Base-by-base conservation (phyloP, 2,797 vertebrate species). In the Schizopygopsis malacanthus region DNA sequence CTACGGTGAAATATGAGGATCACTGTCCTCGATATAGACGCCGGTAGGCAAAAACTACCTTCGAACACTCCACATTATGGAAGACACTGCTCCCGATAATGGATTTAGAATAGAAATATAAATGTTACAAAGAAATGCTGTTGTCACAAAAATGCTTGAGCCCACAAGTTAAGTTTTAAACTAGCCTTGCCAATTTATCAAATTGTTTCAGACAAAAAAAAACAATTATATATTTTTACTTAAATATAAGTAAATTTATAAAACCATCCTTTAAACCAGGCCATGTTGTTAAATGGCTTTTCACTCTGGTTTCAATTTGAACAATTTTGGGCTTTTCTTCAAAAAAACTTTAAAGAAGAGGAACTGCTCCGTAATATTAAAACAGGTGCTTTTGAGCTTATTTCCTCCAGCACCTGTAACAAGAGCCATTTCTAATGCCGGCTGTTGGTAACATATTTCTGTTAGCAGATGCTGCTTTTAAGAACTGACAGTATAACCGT, bases 381-480 rank as follows among this genome's bases (percentile, higher is more conserved):
- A 85, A 10, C 7, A 8, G 45, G 20, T 82, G 12, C 47, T 52
- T 79, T 43, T 56, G 28, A 47, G 56, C 67, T 78, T 9, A 79
- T 56, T 50, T 71, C 45, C 83, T 79, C 72, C 72, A 72, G 52
- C n/a, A 88, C 67, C 56, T 69, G 43, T 61, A 82, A 80, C 61
- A 71, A 78, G 43, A 50, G 69, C 78, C 77, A 90, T 93, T 91
- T 79, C 79, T 92, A 71, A 75, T 87, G 84, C 89, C 87, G 90
- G 89, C 87, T 91, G 88, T 91, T 92, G 90, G 91, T 88, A 90
- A 92, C 91, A 91, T 90, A 54, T 94, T 94, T 95, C 79, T 95
- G 93, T 78, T 97, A 99, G 98, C 98, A 99, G 98, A 99, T 99
- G 96, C 98, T 99, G 98, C 98, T 94, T 94, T 97, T 95, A 94